Percentiles rank a stretch among this genome's conserved stretches.
These are phyloP conservation scores for Lepidochitona cinerea DNA, from an alignment of 2,888 invertebrate genomes.

Conservation along the genomic window DNA sequence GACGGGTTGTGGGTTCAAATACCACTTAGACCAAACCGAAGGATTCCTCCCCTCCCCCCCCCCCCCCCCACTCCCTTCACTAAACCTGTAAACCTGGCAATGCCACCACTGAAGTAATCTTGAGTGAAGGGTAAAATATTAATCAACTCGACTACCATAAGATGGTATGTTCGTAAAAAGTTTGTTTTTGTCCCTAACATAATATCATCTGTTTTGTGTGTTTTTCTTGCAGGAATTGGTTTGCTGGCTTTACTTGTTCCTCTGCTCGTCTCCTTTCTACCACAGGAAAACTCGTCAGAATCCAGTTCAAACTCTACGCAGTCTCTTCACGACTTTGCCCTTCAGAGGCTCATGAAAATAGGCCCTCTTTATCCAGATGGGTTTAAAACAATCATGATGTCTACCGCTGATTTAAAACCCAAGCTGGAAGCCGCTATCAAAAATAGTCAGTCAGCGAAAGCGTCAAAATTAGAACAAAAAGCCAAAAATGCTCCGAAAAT, in stretches of 20 bases:
- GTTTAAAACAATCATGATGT: conserved; percentile 91
- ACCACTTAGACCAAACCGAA: too few species aligned
- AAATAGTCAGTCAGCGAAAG: conserved; percentile 75
- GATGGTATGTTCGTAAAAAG: too few species aligned
- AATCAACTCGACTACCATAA: too few species aligned
- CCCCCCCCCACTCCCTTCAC: too few species aligned
- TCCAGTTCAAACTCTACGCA: conserved; percentile 58
- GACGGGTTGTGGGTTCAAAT: too few species aligned
- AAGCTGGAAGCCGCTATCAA: conserved; percentile 90
- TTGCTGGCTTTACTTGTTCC: conserved; percentile 92
- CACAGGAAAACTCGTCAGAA: conserved; percentile 73
- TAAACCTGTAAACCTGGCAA: too few species aligned
- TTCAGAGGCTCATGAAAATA: conserved; percentile 90
- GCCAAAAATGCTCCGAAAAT: conserved; percentile 71
- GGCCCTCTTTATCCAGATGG: conserved; percentile 95
- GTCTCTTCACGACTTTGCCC: conserved; percentile 86
- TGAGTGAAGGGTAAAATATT: too few species aligned
- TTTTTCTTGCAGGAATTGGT: conserved; percentile 81
- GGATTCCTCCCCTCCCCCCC: too few species aligned
- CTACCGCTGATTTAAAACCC: conserved; percentile 83
- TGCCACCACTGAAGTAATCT: too few species aligned
- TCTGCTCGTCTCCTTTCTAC: conserved; percentile 87
- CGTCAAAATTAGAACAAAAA: conserved; percentile 23
- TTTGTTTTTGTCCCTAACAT: too few species aligned
- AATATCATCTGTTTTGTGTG: neutral